Evolutionary conservation across 2,888 invertebrate genomes (phyloP).

Genomic region (Hipparchia sbordonii): DNA sequence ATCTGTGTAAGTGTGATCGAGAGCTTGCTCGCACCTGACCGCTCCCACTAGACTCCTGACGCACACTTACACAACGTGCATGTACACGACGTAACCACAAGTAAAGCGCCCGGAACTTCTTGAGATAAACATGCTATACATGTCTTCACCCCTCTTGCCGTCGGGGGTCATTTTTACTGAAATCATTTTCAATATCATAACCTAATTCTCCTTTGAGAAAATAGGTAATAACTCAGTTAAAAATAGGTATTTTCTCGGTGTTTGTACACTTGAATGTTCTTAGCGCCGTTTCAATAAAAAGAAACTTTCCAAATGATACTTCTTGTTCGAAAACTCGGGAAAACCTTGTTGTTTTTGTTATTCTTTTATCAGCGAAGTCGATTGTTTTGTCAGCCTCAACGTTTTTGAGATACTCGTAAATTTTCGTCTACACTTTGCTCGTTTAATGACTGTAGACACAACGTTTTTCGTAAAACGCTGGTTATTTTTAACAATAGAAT

Average conservation of each 20-base stretch:
- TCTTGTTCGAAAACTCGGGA: constrained; percentile 39
- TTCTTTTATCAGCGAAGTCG: constrained; percentile 38
- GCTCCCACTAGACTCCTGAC: too few relatives aligned
- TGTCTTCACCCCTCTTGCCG: too few relatives aligned
- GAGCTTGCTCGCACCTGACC: too few relatives aligned
- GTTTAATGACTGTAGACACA: constrained; percentile 7
- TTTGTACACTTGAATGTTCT: constrained; percentile 35
- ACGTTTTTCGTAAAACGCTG: background rate
- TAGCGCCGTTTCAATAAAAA: constrained; percentile 39
- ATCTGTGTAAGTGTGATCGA: too few relatives aligned
- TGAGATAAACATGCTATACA: too few relatives aligned
- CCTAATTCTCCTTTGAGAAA: background rate
- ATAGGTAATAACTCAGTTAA: constrained; percentile 24
- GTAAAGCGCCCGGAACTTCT: too few relatives aligned
- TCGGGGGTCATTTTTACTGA: too few relatives aligned
- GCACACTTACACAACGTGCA: too few relatives aligned
- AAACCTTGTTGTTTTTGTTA: constrained; percentile 40
- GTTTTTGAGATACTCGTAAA: background rate
- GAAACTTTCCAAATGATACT: constrained; percentile 41
- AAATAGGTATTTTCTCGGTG: constrained; percentile 33
- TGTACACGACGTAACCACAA: too few relatives aligned
- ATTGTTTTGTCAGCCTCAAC: constrained; percentile 24
- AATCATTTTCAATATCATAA: too few relatives aligned
- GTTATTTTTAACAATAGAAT: background rate
- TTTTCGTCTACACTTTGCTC: background rate